These are phyloP conservation scores for Ormia ochracea DNA, from an alignment of 2,888 invertebrate genomes.

Conservation along the genomic window DNA sequence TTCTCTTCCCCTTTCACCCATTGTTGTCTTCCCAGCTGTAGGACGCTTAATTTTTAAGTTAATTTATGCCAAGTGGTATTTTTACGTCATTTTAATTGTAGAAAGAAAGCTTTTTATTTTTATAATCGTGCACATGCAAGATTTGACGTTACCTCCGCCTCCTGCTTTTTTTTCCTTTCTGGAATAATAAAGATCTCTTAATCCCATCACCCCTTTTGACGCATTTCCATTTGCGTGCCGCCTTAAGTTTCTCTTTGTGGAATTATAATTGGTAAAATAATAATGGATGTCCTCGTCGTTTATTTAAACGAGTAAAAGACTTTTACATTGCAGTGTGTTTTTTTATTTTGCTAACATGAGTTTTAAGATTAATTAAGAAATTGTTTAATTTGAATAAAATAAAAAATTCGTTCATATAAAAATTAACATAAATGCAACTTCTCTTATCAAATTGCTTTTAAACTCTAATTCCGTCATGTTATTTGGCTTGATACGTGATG, in stretches of 20 bases:
- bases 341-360: neutral
- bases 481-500: no score
- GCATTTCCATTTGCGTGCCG: neutral
- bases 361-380: conserved; percentile 1
- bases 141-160: neutral
- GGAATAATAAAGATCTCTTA: conserved; percentile 26
- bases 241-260: conserved; percentile 31
- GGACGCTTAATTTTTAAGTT: conserved; percentile 49
- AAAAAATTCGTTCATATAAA: neutral
- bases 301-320: neutral
- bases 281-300: neutral
- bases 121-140: conserved; percentile 11
- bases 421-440: neutral
- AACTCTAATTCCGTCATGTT: no score
- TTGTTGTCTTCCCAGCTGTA: neutral
- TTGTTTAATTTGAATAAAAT: neutral
- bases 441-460: no score
- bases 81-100: conserved; percentile 59
- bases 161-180: neutral
- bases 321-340: neutral
- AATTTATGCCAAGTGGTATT: conserved; percentile 64
- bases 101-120: conserved; percentile 31
- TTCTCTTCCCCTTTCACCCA: no score
- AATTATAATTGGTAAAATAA: conserved; percentile 57
- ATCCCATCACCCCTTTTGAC: conserved; percentile 15